Percentiles rank a stretch among this genome's conserved stretches.
Conservation (phyloP, 2,888 invertebrate genomes). For the Pediacus dermestoides region DNA sequence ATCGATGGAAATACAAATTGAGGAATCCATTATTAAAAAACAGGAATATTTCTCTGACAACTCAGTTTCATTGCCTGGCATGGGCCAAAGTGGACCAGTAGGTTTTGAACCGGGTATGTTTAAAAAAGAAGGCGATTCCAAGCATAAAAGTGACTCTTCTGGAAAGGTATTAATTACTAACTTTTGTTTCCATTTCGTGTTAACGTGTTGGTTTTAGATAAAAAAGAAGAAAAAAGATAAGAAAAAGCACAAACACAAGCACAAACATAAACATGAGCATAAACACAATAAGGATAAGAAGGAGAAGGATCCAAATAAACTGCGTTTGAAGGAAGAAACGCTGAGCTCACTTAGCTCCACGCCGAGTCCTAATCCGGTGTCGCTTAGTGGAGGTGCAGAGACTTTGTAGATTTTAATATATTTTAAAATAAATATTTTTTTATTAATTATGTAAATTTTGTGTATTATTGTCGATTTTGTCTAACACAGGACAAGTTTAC, state of each 20-base stretch:
- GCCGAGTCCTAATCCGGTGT: slow-evolving; percentile 61
- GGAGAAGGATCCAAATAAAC: slow-evolving; percentile 55
- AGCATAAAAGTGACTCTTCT: slow-evolving; percentile 52
- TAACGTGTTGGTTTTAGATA: slow-evolving; percentile 34
- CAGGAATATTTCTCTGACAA: slow-evolving; percentile 75
- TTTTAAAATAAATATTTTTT: not conserved
- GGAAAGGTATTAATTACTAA: slow-evolving; percentile 50
- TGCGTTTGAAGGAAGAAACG: slow-evolving; percentile 70
- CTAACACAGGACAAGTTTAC: no score
- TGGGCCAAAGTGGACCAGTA: slow-evolving; percentile 66
- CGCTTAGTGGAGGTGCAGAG: slow-evolving; percentile 27
- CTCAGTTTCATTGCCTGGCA: slow-evolving; percentile 74
- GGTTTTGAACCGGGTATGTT: slow-evolving; percentile 87
- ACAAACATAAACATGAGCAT: slow-evolving; percentile 70
- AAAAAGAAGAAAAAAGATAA: slow-evolving; percentile 77
- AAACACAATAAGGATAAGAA: slow-evolving; percentile 54
- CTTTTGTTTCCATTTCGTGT: not conserved
- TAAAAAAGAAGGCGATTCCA: slow-evolving; percentile 54
- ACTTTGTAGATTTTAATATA: slow-evolving; percentile 22
- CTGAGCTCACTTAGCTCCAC: slow-evolving; percentile 73
- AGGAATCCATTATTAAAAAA: slow-evolving; percentile 42
- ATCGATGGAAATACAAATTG: slow-evolving; percentile 36
- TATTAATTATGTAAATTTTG: no score
- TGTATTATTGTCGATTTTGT: no score
- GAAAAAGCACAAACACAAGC: slow-evolving; percentile 89